Percentiles rank a stretch among this genome's conserved stretches.
These are phyloP conservation scores for Acleris literana DNA, from an alignment of 2,888 invertebrate species.

Conservation along the genomic window DNA sequence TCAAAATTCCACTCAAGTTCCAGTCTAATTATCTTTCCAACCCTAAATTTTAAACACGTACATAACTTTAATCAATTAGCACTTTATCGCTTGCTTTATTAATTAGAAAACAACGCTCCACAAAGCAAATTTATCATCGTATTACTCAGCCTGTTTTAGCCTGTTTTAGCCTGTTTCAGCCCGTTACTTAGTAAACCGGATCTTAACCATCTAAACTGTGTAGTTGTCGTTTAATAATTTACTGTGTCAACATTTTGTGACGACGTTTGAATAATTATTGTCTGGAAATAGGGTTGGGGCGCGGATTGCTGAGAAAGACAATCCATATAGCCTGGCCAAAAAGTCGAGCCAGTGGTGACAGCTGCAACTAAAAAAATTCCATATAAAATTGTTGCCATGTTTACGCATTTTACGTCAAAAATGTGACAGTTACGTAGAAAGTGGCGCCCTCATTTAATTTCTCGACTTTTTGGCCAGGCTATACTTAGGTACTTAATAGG, in stretches of 20 bases:
- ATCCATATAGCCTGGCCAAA: too few species aligned
- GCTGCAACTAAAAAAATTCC: too few species aligned
- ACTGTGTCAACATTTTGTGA: not conserved
- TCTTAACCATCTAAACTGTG: not conserved
- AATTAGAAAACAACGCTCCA: not conserved
- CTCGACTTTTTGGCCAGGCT: too few species aligned
- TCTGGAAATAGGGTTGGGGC: not conserved
- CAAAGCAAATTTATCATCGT: conserved; percentile 1
- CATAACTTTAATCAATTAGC: conserved; percentile 2
- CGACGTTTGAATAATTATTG: not conserved
- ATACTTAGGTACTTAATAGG: too few species aligned
- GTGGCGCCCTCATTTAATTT: too few species aligned
- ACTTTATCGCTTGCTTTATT: conserved; percentile 2
- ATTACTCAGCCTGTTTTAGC: not conserved
- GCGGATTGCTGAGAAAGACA: too few species aligned
- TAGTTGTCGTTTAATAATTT: not conserved
- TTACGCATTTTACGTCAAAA: too few species aligned
- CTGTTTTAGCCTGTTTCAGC: not conserved
- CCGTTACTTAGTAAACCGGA: not conserved
- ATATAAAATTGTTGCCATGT: too few species aligned
- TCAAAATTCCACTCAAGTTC: too few species aligned
- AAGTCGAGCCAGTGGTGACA: too few species aligned
- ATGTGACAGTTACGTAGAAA: too few species aligned
- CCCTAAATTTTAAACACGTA: not conserved
- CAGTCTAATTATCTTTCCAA: not conserved